These are phyloP conservation scores for Haemorhous mexicanus DNA, from an alignment of 2,113 vertebrate species.

Conservation along the genomic window DNA sequence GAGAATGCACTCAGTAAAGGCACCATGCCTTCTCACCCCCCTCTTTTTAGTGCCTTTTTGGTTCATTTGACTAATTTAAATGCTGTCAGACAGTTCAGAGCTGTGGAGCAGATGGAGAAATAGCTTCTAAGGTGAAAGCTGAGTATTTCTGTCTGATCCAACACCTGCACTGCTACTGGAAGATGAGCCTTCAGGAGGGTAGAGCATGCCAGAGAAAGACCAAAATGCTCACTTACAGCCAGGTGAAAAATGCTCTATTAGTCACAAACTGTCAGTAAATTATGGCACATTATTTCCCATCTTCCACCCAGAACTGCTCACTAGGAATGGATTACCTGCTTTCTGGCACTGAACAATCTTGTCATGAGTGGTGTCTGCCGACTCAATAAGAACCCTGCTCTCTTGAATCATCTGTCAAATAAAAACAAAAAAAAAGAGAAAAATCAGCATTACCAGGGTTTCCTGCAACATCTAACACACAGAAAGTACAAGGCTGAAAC, in stretches of 20 bases:
- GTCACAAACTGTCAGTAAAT: neutral
- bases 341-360: constrained; percentile 92
- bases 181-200: neutral
- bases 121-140: neutral
- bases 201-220: neutral
- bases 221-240: neutral
- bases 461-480: neutral
- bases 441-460: neutral
- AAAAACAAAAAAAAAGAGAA: neutral
- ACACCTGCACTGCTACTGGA: neutral
- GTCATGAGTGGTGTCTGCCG: constrained; percentile 85
- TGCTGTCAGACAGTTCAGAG: neutral
- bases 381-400: constrained; percentile 90
- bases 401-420: constrained; percentile 89
- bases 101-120: neutral
- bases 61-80: constrained; percentile 7
- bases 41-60: neutral
- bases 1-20: neutral
- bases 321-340: constrained; percentile 73
- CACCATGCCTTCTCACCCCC: neutral
- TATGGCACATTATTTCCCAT: neutral
- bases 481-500: neutral
- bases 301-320: neutral
- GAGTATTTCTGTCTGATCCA: neutral
- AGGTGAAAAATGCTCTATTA: neutral